These are phyloP conservation scores for Motacilla tschutschensis DNA, from an alignment of 2,113 vertebrate genomes.

Conservation along the genomic window DNA sequence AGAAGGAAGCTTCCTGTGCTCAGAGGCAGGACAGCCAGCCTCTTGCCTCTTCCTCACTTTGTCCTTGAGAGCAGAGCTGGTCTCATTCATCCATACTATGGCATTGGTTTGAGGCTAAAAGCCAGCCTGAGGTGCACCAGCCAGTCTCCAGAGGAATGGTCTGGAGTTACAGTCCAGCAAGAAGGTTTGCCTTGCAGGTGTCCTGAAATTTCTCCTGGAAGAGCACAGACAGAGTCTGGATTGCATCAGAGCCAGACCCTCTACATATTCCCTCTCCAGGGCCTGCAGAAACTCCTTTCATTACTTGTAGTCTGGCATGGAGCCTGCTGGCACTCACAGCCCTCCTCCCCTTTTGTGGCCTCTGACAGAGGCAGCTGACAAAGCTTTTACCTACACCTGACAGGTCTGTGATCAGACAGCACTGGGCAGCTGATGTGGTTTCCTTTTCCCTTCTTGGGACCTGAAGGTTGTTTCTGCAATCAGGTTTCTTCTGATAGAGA, in stretches of 20 bases:
- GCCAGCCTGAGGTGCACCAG: background rate
- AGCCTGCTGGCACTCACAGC: background rate
- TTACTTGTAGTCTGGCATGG: background rate
- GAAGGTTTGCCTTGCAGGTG: background rate
- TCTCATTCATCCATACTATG: fast-evolving
- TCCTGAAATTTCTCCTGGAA: background rate
- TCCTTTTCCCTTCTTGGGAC: background rate
- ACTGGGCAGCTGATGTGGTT: background rate
- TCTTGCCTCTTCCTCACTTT: background rate
- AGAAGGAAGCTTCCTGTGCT: background rate
- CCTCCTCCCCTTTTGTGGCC: background rate
- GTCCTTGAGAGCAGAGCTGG: background rate
- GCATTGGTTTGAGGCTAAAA: background rate
- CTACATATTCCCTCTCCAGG: background rate
- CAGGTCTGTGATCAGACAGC: background rate
- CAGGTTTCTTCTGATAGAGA: background rate
- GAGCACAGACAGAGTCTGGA: conserved; percentile 1
- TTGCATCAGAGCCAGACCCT: background rate
- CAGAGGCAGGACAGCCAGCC: fast-evolving
- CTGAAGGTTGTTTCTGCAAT: background rate
- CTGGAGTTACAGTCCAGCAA: background rate
- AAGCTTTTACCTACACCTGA: background rate
- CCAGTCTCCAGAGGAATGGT: background rate
- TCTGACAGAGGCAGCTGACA: background rate
- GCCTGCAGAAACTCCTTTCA: background rate